phyloP scores from a whole-genome alignment of 2,113 vertebrate genomes.

The Brienomyrus brachyistius region DNA sequence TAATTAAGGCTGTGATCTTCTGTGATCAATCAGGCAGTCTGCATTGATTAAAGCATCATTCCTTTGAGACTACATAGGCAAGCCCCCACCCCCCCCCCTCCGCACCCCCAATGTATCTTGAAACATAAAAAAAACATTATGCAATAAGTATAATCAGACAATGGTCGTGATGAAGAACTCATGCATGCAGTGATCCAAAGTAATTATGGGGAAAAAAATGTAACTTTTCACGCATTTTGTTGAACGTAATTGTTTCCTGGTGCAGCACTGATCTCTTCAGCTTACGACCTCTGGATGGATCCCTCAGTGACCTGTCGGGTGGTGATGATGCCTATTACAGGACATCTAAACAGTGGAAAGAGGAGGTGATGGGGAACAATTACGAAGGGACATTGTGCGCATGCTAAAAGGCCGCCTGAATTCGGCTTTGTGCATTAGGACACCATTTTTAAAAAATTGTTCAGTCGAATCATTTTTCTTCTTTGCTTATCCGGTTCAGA shows the following conservation, averaged over 20 bases:
- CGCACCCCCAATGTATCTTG: background rate
- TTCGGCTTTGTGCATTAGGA: background rate
- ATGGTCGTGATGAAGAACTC: background rate
- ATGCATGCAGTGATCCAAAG: background rate
- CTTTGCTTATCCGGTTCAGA: background rate
- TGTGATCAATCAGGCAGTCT: conserved; percentile 10
- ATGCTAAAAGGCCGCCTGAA: background rate
- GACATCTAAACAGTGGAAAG: background rate
- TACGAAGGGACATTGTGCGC: background rate
- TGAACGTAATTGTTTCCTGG: background rate
- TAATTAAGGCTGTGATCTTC: conserved; percentile 13
- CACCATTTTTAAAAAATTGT: background rate
- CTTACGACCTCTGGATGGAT: background rate
- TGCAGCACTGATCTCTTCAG: background rate
- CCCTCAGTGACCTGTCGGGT: background rate
- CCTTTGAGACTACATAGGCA: background rate
- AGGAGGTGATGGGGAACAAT: background rate
- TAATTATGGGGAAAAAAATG: background rate
- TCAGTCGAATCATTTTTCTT: background rate
- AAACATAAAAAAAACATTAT: background rate
- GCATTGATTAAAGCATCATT: conserved; percentile 16
- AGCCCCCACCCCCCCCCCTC: no score
- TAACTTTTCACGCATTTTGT: background rate
- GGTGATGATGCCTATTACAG: background rate
- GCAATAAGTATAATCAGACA: conserved; percentile 3